Conservation (phyloP, 2,797 vertebrate species). For the Sebastes steindachneri region DNA sequence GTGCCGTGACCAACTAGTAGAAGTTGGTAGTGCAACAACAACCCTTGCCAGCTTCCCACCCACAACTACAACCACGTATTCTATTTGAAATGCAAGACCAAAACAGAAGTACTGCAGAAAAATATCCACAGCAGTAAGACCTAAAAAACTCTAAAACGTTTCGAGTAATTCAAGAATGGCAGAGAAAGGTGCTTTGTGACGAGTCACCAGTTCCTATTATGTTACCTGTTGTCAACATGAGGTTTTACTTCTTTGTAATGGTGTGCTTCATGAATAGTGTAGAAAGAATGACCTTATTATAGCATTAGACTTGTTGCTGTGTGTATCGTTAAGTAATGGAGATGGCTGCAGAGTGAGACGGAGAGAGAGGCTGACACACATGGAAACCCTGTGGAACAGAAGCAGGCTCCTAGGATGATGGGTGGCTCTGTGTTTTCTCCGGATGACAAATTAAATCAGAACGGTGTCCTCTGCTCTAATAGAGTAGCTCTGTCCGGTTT, state of each 20-base stretch:
- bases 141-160: not conserved
- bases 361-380: constrained; percentile 2
- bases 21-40: not conserved
- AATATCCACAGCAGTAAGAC: not conserved
- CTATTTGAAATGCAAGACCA: not conserved
- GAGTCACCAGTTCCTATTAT: not conserved
- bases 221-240: not conserved
- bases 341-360: constrained; percentile 1
- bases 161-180: not conserved
- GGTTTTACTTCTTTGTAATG: not conserved
- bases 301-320: not conserved
- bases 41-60: not conserved
- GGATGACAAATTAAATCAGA: constrained; percentile 67
- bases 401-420: constrained; percentile 44
- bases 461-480: constrained; percentile 58
- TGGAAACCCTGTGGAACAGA: constrained; percentile 25
- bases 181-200: not conserved
- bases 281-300: not conserved
- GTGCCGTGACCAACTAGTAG: not conserved
- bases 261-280: not conserved
- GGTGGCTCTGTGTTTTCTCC: constrained; percentile 51
- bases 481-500: constrained; percentile 55
- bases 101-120: not conserved
- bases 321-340: not conserved
- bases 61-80: not conserved